Percentiles rank a stretch among this genome's conserved stretches.
Evolutionary conservation across 1,140 invertebrate species (phyloP).

Genomic region (Drosophila erecta): DNA sequence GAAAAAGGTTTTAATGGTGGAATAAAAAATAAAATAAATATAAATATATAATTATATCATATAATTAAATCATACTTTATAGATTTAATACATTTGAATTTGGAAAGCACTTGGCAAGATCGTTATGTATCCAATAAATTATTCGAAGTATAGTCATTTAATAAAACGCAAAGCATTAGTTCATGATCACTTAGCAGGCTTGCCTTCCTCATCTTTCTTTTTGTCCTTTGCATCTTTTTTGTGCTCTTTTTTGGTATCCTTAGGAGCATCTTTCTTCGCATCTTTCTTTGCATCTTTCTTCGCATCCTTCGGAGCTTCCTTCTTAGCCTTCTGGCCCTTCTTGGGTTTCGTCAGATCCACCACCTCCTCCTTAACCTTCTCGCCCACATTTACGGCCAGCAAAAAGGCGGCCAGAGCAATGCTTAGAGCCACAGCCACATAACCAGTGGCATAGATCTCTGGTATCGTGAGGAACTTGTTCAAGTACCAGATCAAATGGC

Average conservation of each 20-base stretch:
- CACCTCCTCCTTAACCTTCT: constrained; percentile 16
- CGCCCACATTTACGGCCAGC: not conserved
- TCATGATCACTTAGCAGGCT: constrained; percentile 1
- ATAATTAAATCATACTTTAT: not conserved
- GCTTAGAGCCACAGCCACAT: constrained; percentile 85
- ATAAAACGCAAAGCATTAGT: too few species aligned
- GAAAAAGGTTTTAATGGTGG: too few species aligned
- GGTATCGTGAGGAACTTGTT: constrained; percentile 88
- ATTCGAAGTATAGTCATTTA: too few species aligned
- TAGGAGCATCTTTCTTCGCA: not conserved
- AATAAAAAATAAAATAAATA: not conserved
- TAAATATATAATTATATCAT: not conserved
- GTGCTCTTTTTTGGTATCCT: not conserved
- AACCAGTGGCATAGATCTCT: constrained; percentile 89
- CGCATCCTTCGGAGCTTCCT: not conserved
- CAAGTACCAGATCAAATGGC: constrained; percentile 89
- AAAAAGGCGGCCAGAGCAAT: constrained; percentile 32
- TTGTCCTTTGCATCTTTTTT: not conserved
- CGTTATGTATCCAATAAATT: too few species aligned
- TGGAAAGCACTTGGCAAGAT: not conserved
- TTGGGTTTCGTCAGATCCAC: constrained; percentile 19
- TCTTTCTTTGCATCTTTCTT: not conserved
- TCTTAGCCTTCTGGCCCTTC: not conserved
- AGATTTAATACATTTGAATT: constrained; percentile 14
- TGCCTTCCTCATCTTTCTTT: not conserved